Conservation (phyloP, 2,113 vertebrate species). For the Leptobrachium ailaonicum region DNA sequence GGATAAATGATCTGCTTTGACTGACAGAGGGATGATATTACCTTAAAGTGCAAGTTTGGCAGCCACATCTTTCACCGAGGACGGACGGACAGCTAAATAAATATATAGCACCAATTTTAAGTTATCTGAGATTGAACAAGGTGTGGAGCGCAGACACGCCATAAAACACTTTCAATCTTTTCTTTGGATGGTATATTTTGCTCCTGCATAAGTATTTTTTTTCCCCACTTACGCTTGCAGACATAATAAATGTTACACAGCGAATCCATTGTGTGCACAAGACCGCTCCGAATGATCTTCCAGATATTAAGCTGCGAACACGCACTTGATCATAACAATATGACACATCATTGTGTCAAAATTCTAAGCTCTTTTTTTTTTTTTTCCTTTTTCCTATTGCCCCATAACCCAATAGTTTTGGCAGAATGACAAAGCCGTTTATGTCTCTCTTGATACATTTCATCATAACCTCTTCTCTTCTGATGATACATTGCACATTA, state of each 20-base stretch:
- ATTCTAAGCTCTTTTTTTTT: neutral
- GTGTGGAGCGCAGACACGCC: neutral
- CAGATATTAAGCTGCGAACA: neutral
- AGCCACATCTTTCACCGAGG: too few species aligned
- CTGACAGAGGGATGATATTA: too few species aligned
- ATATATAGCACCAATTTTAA: too few species aligned
- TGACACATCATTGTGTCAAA: slow-evolving; percentile 4
- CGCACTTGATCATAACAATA: slow-evolving; percentile 4
- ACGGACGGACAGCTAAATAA: too few species aligned
- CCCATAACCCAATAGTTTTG: slow-evolving; percentile 4
- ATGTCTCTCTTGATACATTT: slow-evolving; percentile 3
- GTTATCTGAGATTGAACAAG: neutral
- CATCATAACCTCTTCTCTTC: neutral
- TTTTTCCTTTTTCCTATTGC: neutral
- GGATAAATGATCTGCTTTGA: too few species aligned
- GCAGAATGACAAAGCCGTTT: slow-evolving; percentile 1
- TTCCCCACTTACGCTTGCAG: neutral
- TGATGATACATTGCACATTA: slow-evolving; percentile 15
- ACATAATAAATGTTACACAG: neutral
- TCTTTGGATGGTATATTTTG: neutral
- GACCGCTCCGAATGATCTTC: neutral
- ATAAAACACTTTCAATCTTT: neutral
- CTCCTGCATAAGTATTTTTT: neutral
- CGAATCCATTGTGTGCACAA: neutral
- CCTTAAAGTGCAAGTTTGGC: too few species aligned